Base-by-base conservation (phyloP, 2,888 invertebrate genomes). In the Hoplodrina blanda region DNA sequence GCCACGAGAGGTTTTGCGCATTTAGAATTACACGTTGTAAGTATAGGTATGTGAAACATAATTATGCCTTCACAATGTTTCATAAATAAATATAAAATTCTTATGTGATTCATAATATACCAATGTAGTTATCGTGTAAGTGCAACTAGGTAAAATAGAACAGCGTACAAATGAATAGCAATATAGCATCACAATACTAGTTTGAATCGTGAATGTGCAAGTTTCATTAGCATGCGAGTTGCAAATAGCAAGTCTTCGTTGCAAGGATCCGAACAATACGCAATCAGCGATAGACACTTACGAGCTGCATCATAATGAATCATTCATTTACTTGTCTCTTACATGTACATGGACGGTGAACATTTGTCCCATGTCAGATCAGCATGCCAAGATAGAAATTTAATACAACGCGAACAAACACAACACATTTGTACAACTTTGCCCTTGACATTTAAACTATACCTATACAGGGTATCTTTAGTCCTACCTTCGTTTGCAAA, bases 211-310 rank as follows among this genome's bases (percentile, higher is more conserved):
- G 61, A 69, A 62, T 49, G 41, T 55, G 69, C 73, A 73, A 62
- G 62, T 63, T 73, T 78, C 76, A 73, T 80, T 81, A 70, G 66
- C 74, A 78, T 74, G 57, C 65, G 69, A 81, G 63, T 80, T 69
- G 71, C 75, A 75, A 80, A 81, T 62, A 55, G 62, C 56, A 46
- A 55, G 56, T 68, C 72, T 63, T 67, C 30, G 64, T 50, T 67
- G 62, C 63, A 62, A 80, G 55, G 50, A 69, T 55, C 56, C 19
- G 44, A 71, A 81, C 76, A 81, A 81, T 76, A 64, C 62, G 71
- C 73, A 81, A 81, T 79, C 82, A 81, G 62, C 13, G 69, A 64
- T 57, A 63, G 62, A 70, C 65, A 46, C 62, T 70, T 69, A 61
- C 55, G 55, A 65, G 25, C 41, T 61, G 52, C 64, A 67, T 70